These are phyloP conservation scores for Crenichthys baileyi DNA, from an alignment of 2,797 vertebrate genomes.

Conservation along the genomic window DNA sequence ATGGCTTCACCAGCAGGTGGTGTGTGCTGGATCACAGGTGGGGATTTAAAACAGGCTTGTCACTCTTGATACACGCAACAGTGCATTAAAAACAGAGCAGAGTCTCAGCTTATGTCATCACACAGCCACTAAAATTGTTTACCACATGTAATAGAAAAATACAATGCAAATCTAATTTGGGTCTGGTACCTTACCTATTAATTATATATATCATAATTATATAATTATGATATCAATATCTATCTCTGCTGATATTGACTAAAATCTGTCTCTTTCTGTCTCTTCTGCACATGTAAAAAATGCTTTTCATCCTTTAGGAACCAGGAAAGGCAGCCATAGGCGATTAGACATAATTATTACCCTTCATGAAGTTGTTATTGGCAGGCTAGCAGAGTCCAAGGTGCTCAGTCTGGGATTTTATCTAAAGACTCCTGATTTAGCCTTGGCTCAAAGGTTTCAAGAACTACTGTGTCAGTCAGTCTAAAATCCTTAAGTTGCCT, in stretches of 20 bases:
- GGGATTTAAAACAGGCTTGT: constrained; percentile 46
- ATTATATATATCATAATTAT: background rate
- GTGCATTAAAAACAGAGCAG: constrained; percentile 1
- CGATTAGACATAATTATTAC: constrained; percentile 24
- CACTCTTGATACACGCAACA: constrained; percentile 30
- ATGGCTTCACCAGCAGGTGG: constrained; percentile 65
- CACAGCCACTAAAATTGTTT: background rate
- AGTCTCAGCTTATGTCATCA: background rate
- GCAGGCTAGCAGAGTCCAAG: constrained; percentile 38
- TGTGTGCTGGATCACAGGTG: constrained; percentile 64
- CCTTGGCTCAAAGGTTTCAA: constrained; percentile 53
- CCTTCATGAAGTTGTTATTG: constrained; percentile 41
- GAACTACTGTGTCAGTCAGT: constrained; percentile 27
- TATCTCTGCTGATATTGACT: background rate
- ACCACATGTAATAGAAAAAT: background rate
- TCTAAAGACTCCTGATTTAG: constrained; percentile 21
- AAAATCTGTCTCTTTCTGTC: constrained; percentile 15
- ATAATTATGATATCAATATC: too few relatives aligned
- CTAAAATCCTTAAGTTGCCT: background rate
- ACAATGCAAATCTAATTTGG: background rate
- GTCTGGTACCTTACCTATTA: background rate
- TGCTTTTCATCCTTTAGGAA: constrained; percentile 1
- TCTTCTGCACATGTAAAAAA: background rate
- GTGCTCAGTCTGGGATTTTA: constrained; percentile 40
- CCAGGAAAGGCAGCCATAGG: background rate